A percentile compares a stretch with the other conserved stretches of the same genome.
Conservation (phyloP, 2,888 invertebrate species). For the Eilema depressum region DNA sequence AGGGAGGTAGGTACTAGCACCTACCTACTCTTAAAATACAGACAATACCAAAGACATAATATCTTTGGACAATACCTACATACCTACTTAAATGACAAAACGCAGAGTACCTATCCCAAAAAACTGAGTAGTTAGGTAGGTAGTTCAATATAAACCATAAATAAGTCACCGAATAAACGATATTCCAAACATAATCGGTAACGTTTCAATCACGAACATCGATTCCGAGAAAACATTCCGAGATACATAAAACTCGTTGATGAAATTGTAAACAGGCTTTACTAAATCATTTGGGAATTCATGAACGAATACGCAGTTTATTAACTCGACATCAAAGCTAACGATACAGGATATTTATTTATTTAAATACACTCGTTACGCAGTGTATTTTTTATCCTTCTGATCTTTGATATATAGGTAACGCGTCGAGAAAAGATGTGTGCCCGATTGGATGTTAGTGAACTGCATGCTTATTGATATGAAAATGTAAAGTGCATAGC, state of each 20-base stretch:
- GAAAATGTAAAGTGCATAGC: neutral
- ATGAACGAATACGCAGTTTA: slow-evolving; percentile 46
- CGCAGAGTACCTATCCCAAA: neutral
- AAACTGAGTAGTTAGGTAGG: neutral
- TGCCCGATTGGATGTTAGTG: neutral
- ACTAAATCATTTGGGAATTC: slow-evolving; percentile 47
- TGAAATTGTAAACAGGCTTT: slow-evolving; percentile 34
- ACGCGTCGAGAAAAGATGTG: slow-evolving; percentile 32
- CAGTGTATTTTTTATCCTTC: slow-evolving; percentile 46
- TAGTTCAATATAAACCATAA: neutral
- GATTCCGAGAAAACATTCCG: slow-evolving; percentile 28
- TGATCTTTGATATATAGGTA: slow-evolving; percentile 60
- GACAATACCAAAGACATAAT: too few species aligned
- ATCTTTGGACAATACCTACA: too few species aligned
- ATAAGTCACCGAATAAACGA: neutral
- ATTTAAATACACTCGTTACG: slow-evolving; percentile 54
- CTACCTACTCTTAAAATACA: too few species aligned
- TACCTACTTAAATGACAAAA: neutral
- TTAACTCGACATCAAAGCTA: slow-evolving; percentile 63
- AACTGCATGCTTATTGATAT: neutral
- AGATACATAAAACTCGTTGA: slow-evolving; percentile 32
- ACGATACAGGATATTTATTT: slow-evolving; percentile 52
- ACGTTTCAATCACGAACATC: neutral
- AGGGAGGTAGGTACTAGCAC: too few species aligned
- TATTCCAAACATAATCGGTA: neutral